Evolutionary conservation across 2,888 invertebrate species (phyloP).

Genomic region (Lithophane leautieri): DNA sequence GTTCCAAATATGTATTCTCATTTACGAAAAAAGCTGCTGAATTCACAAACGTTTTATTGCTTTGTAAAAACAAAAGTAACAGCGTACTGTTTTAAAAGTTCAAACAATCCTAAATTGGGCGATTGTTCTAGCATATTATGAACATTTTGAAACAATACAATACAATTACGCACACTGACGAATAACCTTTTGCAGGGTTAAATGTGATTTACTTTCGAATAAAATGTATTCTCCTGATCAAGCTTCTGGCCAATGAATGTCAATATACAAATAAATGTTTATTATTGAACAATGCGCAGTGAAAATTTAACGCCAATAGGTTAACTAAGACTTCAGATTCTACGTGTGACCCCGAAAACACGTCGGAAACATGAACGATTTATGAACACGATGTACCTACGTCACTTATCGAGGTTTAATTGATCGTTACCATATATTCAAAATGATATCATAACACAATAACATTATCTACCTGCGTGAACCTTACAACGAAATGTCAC

Average conservation of each 20-base stretch:
- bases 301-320: slow-evolving; percentile 28
- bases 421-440: background rate
- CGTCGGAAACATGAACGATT: slow-evolving; percentile 32
- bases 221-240: slow-evolving; percentile 31
- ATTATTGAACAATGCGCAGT: slow-evolving; percentile 41
- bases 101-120: slow-evolving; percentile 6
- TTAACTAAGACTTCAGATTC: slow-evolving; percentile 4
- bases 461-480: background rate
- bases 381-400: slow-evolving; percentile 24
- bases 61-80: background rate
- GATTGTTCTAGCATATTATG: slow-evolving; percentile 38
- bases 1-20: slow-evolving; percentile 4
- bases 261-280: slow-evolving; percentile 56
- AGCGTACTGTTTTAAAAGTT: slow-evolving; percentile 1
- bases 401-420: slow-evolving; percentile 23
- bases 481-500: slow-evolving; percentile 7
- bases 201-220: slow-evolving; percentile 35
- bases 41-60: slow-evolving; percentile 10
- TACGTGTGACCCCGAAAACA: slow-evolving; percentile 23
- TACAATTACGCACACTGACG: slow-evolving; percentile 10
- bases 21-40: slow-evolving; percentile 2
- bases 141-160: slow-evolving; percentile 19
- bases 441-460: background rate
- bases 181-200: slow-evolving; percentile 28
- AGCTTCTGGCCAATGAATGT: slow-evolving; percentile 39